A percentile compares a stretch with the other conserved stretches of the same genome.
Evolutionary conservation across 2,888 invertebrate species (phyloP).

Genomic region (Spatulosminthurus flaviceps): DNA sequence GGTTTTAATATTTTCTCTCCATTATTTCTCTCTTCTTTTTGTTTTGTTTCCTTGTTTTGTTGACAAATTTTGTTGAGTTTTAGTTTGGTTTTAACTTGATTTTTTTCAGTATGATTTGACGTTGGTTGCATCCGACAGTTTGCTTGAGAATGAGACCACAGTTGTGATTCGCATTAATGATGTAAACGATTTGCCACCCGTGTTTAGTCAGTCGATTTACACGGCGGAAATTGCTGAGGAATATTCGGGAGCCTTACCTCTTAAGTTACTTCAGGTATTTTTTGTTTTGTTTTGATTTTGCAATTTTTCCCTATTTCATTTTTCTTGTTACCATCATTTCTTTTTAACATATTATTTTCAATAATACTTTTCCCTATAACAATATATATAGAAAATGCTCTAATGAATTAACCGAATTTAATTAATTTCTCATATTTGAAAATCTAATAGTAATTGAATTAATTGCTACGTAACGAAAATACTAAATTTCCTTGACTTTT

Average conservation of each 20-base stretch:
- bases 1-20: slow-evolving; percentile 35
- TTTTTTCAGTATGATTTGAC: slow-evolving; percentile 82
- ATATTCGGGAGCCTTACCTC: slow-evolving; percentile 71
- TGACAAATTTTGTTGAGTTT: slow-evolving; percentile 45
- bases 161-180: slow-evolving; percentile 84
- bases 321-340: background rate
- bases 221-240: slow-evolving; percentile 80
- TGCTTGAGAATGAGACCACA: slow-evolving; percentile 86
- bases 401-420: too few relatives aligned
- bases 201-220: slow-evolving; percentile 78
- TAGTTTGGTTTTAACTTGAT: slow-evolving; percentile 52
- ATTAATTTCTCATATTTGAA: too few relatives aligned
- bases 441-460: too few relatives aligned
- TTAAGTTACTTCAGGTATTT: slow-evolving; percentile 65
- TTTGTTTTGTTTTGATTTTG: slow-evolving; percentile 28
- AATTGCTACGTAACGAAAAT: too few relatives aligned
- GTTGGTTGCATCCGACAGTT: slow-evolving; percentile 87
- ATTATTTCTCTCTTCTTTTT: too few relatives aligned
- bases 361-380: too few relatives aligned
- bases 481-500: too few relatives aligned
- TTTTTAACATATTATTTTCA: too few relatives aligned
- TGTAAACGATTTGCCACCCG: slow-evolving; percentile 89
- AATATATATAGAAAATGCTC: too few relatives aligned
- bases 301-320: slow-evolving; percentile 19
- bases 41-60: slow-evolving; percentile 9